Evolutionary conservation across 2,113 vertebrate species (phyloP).

Genomic region (Tylochromis polylepis): DNA sequence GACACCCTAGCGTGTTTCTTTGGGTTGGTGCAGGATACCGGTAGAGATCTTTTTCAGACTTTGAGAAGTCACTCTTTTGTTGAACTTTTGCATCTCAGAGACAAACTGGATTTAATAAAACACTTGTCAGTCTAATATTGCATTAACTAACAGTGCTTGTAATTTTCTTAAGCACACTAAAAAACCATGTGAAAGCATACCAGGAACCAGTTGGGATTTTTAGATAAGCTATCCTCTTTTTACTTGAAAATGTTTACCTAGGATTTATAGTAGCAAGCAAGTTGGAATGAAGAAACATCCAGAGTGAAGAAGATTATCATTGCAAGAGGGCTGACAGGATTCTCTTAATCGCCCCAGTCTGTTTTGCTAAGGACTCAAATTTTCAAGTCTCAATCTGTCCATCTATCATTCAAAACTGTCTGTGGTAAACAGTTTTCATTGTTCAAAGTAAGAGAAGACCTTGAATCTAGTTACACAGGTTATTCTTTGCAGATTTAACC

Average conservation of each 20-base stretch:
- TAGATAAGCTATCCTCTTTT: background rate
- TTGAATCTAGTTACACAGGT: background rate
- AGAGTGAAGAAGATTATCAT: background rate
- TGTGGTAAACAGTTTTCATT: background rate
- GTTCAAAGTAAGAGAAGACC: background rate
- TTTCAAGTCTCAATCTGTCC: background rate
- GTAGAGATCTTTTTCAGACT: background rate
- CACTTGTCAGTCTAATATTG: background rate
- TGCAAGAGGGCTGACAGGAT: background rate
- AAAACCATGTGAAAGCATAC: background rate
- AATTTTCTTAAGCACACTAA: background rate
- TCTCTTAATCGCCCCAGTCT: background rate
- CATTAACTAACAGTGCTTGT: background rate
- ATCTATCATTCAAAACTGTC: background rate
- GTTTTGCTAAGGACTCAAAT: background rate
- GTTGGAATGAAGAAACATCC: background rate
- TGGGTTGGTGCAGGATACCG: too few species aligned
- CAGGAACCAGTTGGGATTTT: background rate
- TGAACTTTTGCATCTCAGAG: background rate
- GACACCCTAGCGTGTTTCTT: background rate
- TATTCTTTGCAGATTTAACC: background rate
- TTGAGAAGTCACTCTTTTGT: background rate
- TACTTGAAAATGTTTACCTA: background rate
- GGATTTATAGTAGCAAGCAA: background rate
- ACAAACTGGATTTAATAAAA: background rate